Evolutionary conservation across 2,113 vertebrate species (phyloP).

Genomic region (Azemiops feae): DNA sequence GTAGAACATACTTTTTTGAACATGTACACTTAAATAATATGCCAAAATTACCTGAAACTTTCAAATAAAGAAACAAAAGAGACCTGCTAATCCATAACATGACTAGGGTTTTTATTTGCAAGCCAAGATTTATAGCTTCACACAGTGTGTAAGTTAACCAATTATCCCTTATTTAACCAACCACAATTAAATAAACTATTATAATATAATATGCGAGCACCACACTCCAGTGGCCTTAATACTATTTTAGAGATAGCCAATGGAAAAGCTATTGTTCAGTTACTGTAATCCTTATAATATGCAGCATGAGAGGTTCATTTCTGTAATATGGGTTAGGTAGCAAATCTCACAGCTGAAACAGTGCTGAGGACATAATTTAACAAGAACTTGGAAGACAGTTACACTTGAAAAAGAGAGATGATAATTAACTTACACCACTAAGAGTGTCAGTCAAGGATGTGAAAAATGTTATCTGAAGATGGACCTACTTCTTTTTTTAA

Average conservation of each 20-base stretch:
- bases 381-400: slow-evolving; percentile 17
- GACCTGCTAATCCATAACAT: background rate
- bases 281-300: background rate
- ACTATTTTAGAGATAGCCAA: background rate
- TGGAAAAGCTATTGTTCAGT: background rate
- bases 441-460: slow-evolving; percentile 14
- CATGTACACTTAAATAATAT: background rate
- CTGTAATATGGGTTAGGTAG: slow-evolving; percentile 5
- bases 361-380: slow-evolving; percentile 25
- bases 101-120: background rate
- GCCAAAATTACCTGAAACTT: background rate
- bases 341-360: slow-evolving; percentile 11
- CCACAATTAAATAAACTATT: background rate
- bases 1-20: background rate
- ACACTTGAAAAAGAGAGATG: slow-evolving; percentile 1
- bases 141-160: background rate
- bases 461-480: background rate
- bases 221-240: background rate
- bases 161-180: background rate
- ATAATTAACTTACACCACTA: slow-evolving; percentile 13
- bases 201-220: background rate
- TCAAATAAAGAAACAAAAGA: background rate
- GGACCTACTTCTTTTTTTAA: background rate
- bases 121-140: background rate
- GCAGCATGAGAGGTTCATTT: background rate